Evolutionary conservation across 1,140 invertebrate species (phyloP).

Genomic region (Oncopodura yosiiana): DNA sequence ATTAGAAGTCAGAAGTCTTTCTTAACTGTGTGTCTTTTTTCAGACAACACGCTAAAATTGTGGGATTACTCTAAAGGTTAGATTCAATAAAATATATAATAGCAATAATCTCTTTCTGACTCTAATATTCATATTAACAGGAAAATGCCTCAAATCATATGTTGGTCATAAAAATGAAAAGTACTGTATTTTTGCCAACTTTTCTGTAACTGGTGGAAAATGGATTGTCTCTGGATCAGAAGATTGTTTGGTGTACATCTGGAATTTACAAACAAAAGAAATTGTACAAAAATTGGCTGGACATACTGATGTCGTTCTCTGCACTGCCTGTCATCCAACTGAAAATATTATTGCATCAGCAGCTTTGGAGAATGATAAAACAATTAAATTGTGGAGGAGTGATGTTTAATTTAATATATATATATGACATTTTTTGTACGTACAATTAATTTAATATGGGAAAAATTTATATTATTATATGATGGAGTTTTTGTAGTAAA

Average conservation of each 20-base stretch:
- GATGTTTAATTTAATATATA: conserved; percentile 85
- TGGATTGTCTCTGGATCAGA: conserved; percentile 99
- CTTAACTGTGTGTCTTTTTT: background rate
- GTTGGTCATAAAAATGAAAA: conserved; percentile 98
- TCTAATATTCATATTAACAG: no score
- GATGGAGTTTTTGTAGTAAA: no score
- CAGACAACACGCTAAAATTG: conserved; percentile 70
- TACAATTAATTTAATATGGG: no score
- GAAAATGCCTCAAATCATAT: conserved; percentile 94
- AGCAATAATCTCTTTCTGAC: conserved; percentile 40
- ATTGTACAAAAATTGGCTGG: conserved; percentile 95
- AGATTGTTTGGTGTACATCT: conserved; percentile 97
- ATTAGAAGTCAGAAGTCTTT: background rate
- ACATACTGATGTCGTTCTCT: conserved; percentile 96
- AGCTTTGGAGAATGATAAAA: conserved; percentile 96
- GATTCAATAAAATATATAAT: no score
- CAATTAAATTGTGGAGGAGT: conserved; percentile 98
- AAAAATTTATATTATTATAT: no score
- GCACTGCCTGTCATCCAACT: conserved; percentile 96
- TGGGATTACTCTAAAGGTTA: conserved; percentile 99
- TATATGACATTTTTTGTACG: no score
- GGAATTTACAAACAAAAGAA: conserved; percentile 99
- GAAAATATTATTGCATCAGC: conserved; percentile 99
- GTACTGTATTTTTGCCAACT: conserved; percentile 99
- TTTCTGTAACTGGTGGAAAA: conserved; percentile 99